A percentile compares a stretch with the other conserved stretches of the same genome.
phyloP scores from a whole-genome alignment of 2,113 vertebrate species.

The Datnioides undecimradiatus region DNA sequence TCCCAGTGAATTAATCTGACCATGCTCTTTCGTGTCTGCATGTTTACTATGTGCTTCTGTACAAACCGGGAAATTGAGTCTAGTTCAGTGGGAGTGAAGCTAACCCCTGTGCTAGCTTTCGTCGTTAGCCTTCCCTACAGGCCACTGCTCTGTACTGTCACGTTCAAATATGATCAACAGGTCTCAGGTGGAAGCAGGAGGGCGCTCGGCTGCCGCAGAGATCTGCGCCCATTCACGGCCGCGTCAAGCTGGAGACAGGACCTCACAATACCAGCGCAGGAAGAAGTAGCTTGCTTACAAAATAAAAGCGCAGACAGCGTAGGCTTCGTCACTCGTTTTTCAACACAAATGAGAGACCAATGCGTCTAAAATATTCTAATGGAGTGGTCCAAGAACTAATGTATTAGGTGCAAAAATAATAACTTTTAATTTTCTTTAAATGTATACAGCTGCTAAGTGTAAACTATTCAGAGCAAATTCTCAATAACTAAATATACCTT shows the following conservation, averaged over 20 bases:
- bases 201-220: slow-evolving; percentile 53
- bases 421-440: too few relatives aligned
- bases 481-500: too few relatives aligned
- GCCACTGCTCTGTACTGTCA: background rate
- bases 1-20: too few relatives aligned
- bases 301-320: slow-evolving; percentile 59
- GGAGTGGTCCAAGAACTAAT: too few relatives aligned
- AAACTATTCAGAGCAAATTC: too few relatives aligned
- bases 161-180: slow-evolving; percentile 57
- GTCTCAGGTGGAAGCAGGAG: slow-evolving; percentile 49
- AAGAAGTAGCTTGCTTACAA: background rate
- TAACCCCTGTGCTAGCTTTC: background rate
- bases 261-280: background rate
- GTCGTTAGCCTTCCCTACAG: background rate
- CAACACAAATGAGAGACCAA: too few relatives aligned
- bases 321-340: too few relatives aligned
- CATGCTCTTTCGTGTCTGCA: too few relatives aligned
- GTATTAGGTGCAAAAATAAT: too few relatives aligned
- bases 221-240: background rate
- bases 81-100: background rate
- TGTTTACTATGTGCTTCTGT: background rate
- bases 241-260: background rate
- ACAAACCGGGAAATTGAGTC: background rate
- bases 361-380: too few relatives aligned
- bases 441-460: too few relatives aligned